Base-by-base conservation (phyloP, 1,140 invertebrate species). In the Euwallacea similis region DNA sequence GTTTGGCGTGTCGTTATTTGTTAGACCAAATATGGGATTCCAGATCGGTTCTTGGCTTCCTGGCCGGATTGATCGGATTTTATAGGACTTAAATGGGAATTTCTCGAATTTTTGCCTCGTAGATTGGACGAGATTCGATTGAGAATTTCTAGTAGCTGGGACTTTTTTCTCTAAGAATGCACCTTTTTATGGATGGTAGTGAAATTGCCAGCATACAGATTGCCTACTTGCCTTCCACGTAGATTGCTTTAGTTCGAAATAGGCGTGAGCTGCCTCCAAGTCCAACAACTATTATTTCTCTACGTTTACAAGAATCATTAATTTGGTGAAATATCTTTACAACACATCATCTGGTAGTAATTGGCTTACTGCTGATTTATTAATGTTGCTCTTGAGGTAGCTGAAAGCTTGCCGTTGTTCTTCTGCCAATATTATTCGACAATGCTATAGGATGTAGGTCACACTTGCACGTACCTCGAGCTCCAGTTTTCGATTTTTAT, bases 21-120 rank as follows among this genome's bases (percentile, higher is more conserved):
- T 56, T 70, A 50, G 42, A 44, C 68, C 68, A 21, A 70, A 70
- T 63, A 70, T 55, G 68, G 68, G 42, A 53, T 69, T 66, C 58
- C 0, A 44, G 54, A 66, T 59, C 56, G 67, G 54, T 63, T 69
- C 43, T 61, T 69, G 42, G 41, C 46, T 69, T 69, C 67, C 67
- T 69, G 42, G 41, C 58, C 41, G 58, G 46, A 69, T 69, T 61
- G 56, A 69, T 69, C 50, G 60, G 60, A 69, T 69, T 69, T 61
- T 55, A 69, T 69, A 13, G 42, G 47, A 47, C 33, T 13, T 61
- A 53, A 50, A 69, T 69, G 67, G 50, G 44, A 69, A 69, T 69
- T 61, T 69, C 62, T 69, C 42, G 16, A 15, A 63, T 70, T 64
- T 70, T 61, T 70, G 41, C 68, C 16, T 53, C 54, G 41, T 69